These are phyloP conservation scores for Caracal caracal DNA, from an alignment of 2,113 vertebrate genomes.

Conservation along the genomic window DNA sequence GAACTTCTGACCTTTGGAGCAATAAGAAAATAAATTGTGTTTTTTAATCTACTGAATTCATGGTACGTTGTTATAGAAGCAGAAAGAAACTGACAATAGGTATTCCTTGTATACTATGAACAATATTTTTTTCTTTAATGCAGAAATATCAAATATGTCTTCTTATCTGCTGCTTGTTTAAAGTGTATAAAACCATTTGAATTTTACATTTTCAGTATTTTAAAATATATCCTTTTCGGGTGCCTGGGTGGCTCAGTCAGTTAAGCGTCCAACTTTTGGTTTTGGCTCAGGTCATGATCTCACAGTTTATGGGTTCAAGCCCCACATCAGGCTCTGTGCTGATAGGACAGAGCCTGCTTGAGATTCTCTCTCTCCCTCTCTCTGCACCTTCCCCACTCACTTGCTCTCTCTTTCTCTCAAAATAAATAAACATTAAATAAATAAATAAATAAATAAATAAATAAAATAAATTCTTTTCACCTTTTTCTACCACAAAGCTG, in stretches of 20 bases:
- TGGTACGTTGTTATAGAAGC: background rate
- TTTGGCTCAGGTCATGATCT: too few species aligned
- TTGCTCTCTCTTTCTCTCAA: too few species aligned
- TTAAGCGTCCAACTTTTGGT: too few species aligned
- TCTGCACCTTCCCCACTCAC: too few species aligned
- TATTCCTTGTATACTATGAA: background rate
- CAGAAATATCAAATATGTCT: background rate
- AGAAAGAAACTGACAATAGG: background rate
- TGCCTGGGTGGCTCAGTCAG: too few species aligned
- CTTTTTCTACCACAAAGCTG: background rate
- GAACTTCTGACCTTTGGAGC: background rate
- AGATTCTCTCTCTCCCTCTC: too few species aligned
- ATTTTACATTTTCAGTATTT: background rate
- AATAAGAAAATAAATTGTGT: background rate
- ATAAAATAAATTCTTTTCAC: constrained; percentile 19
- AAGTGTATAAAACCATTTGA: background rate
- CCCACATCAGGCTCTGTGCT: too few species aligned
- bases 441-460: too few species aligned
- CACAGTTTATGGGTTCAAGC: too few species aligned
- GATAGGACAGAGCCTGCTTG: too few species aligned
- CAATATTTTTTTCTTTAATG: background rate
- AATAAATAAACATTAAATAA: too few species aligned
- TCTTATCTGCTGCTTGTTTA: background rate
- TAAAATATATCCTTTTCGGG: background rate
- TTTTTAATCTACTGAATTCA: background rate